These are phyloP conservation scores for Plestiodon gilberti DNA, from an alignment of 2,113 vertebrate genomes.

Conservation along the genomic window DNA sequence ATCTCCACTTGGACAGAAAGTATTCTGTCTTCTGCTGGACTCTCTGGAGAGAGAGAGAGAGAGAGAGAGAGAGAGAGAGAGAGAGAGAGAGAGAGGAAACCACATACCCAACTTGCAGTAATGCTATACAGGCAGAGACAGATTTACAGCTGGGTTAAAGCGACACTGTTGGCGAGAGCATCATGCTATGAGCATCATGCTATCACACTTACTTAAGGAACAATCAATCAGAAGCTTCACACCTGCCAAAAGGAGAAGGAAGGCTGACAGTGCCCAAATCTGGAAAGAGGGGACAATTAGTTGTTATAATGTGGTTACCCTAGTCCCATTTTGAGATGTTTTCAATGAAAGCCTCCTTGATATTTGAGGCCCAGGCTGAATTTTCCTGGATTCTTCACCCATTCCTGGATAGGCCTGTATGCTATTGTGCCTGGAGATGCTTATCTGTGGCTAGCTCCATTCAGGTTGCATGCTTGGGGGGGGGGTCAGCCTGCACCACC, in stretches of 20 bases:
- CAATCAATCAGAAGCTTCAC: not conserved
- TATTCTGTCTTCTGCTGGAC: not conserved
- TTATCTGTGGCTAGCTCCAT: not conserved
- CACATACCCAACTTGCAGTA: not conserved
- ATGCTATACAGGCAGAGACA: not conserved
- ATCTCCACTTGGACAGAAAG: not conserved
- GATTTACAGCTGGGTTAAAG: not conserved
- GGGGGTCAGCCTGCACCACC: not conserved
- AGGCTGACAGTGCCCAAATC: not conserved
- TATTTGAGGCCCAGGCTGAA: not conserved
- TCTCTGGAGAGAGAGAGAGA: not conserved
- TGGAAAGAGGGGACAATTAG: not conserved
- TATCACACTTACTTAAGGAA: too few species aligned
- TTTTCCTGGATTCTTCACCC: not conserved
- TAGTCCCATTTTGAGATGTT: not conserved
- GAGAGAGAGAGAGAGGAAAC: too few species aligned
- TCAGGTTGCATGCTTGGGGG: not conserved
- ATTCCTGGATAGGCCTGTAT: not conserved
- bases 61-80: too few species aligned
- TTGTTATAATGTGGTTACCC: not conserved
- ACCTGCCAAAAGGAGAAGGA: not conserved
- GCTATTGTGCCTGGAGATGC: not conserved
- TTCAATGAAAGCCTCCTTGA: not conserved
- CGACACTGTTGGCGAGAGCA: not conserved
- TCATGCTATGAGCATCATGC: too few species aligned